Evolutionary conservation across 92 coral and sea anemone species (phyloP).

Genomic region (Phenganax marumi): DNA sequence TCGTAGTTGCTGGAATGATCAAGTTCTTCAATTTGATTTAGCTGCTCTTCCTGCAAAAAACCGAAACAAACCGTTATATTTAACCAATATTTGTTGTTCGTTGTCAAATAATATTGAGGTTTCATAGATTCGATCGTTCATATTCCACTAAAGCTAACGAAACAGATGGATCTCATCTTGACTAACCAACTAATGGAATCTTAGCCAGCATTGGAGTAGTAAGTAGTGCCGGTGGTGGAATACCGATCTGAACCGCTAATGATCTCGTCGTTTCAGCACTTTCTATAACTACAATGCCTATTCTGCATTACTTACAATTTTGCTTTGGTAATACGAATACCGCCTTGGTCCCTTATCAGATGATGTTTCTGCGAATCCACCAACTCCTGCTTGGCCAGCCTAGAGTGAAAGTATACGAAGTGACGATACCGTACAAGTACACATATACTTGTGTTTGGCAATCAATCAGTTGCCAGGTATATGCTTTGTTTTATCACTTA

Average conservation of each 20-base stretch:
- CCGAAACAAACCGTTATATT: neutral
- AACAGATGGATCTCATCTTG: no score
- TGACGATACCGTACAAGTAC: neutral
- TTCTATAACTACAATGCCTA: neutral
- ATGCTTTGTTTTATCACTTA: no score
- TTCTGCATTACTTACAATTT: conserved; percentile 5
- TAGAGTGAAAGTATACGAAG: neutral
- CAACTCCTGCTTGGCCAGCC: neutral
- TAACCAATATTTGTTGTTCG: neutral
- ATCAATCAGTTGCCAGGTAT: neutral
- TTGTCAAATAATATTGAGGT: no score
- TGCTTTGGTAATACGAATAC: conserved; percentile 18
- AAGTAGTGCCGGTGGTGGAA: neutral
- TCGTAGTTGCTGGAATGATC: neutral
- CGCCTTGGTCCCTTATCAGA: conserved; percentile 25
- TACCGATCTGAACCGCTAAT: neutral
- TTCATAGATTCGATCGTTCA: no score
- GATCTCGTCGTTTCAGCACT: neutral
- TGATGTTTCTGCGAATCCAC: neutral
- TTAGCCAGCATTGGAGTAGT: no score
- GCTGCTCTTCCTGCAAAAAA: neutral
- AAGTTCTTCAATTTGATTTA: conserved; percentile 4
- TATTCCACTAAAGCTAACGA: no score
- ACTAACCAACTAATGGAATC: no score
- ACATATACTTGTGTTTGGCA: neutral